Evolutionary conservation across 2,888 invertebrate species (phyloP), one percentile per base, ranked within the genome.

Genomic region (Dione vanillae): DNA sequence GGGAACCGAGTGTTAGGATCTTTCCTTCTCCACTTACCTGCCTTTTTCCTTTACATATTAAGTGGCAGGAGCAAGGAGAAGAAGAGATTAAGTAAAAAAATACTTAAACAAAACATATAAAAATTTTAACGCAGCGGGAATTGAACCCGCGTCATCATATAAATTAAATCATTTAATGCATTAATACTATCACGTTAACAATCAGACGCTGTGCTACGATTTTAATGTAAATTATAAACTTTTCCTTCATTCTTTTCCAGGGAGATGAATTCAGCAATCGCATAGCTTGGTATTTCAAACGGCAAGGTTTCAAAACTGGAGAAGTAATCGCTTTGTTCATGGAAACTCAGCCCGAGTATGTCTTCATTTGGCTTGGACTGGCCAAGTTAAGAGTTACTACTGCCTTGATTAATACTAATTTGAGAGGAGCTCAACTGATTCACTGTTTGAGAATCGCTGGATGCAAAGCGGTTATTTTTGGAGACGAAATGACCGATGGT

Each of bases 301-400:
- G 90, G 0, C 91, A 92, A 74, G 94, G 94, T 0, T 90, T 91
- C 76, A 87, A 92, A 67, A 89, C 95, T 65, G 98, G 97, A 0
- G 98, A 99, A 82, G 96, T 96, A 0, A 95, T 99, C 11, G 97
- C 98, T 0, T 87, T 99, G 14, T 94, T 98, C 75, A 96, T 98
- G 96, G 98, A 99, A 84, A 97, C 97, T 43, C 94, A 97, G 35
- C 96, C 97, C 0, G 97, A 99, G 85, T 98, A 96, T 84, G 95
- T 97, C 0, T 96, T 96, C 78, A 93, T 97, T 1, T 99, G 99
- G 99, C 91, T 99, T 6, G 99, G 98, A 0, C 89, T 99, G 56
- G 96, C 98, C 8, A 98, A 98, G 92, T 90, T 97, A 51, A 96
- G 97, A 61, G 95, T 97, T 0, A 93, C 96, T 3, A 95, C 97